A percentile compares a stretch with the other conserved stretches of the same genome.
phyloP scores from a whole-genome alignment of 2,888 invertebrate genomes.

The Euplagia quadripunctaria region DNA sequence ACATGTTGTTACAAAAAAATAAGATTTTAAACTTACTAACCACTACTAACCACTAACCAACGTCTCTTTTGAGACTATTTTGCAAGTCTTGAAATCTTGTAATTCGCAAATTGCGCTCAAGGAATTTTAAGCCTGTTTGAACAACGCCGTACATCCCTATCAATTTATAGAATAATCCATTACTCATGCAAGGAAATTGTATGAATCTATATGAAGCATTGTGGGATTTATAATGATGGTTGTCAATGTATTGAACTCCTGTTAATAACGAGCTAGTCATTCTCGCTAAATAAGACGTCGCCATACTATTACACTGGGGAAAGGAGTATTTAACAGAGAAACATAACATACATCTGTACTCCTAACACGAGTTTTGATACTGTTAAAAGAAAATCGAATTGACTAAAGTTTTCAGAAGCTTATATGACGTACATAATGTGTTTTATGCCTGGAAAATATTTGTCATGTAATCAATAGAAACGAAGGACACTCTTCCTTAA shows the following conservation, averaged over 20 bases:
- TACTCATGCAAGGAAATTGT: slow-evolving; percentile 32
- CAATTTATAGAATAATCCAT: slow-evolving; percentile 17
- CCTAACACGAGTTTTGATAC: too few relatives aligned
- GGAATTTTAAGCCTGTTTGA: not conserved
- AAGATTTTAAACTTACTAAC: not conserved
- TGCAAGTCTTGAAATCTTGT: not conserved
- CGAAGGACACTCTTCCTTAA: too few relatives aligned
- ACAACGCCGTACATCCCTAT: not conserved
- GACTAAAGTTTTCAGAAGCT: too few relatives aligned
- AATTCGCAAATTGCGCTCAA: not conserved
- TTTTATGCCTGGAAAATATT: too few relatives aligned
- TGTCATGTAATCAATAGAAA: too few relatives aligned
- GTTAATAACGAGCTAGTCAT: slow-evolving; percentile 17
- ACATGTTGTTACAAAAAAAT: not conserved
- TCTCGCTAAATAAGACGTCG: slow-evolving; percentile 8
- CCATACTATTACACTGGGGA: not conserved
- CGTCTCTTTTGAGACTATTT: not conserved
- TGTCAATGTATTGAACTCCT: slow-evolving; percentile 1
- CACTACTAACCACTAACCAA: too few relatives aligned
- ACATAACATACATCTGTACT: too few relatives aligned
- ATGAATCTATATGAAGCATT: slow-evolving; percentile 20
- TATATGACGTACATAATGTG: too few relatives aligned
- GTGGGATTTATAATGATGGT: slow-evolving; percentile 8
- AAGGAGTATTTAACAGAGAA: not conserved
- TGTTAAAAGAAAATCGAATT: too few relatives aligned